Percentiles rank a stretch among this genome's conserved stretches.
phyloP scores from a whole-genome alignment of 2,888 invertebrate genomes.

The Sarcophaga subvicina region DNA sequence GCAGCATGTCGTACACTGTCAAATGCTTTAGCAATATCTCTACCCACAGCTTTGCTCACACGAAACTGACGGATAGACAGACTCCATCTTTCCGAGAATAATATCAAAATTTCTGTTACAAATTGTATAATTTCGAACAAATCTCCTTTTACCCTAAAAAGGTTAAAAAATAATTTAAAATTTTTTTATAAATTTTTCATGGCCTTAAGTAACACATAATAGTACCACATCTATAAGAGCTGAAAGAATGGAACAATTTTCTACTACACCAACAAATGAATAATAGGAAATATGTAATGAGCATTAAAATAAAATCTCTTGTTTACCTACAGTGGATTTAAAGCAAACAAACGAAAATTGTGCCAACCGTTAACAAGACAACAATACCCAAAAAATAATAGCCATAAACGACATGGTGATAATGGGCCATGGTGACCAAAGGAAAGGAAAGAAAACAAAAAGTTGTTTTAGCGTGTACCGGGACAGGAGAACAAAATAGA shows the following conservation, averaged over 20 bases:
- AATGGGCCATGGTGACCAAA: not conserved
- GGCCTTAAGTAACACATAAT: not conserved
- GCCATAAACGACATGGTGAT: constrained; percentile 20
- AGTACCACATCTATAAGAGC: not conserved
- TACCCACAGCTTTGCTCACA: too few species aligned
- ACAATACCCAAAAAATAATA: constrained; percentile 1
- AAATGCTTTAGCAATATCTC: too few species aligned
- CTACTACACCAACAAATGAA: too few species aligned
- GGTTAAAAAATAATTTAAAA: not conserved
- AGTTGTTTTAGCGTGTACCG: not conserved
- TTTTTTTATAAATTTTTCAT: not conserved
- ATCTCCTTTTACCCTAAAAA: not conserved
- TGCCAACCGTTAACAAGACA: constrained; percentile 7
- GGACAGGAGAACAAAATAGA: not conserved
- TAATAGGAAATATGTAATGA: not conserved
- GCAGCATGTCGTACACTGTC: too few species aligned
- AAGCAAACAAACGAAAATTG: constrained; percentile 2
- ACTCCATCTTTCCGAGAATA: too few species aligned
- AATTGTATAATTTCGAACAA: too few species aligned
- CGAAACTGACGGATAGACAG: too few species aligned
- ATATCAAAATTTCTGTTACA: too few species aligned
- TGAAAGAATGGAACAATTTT: not conserved
- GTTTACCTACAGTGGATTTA: not conserved
- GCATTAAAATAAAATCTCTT: not conserved
- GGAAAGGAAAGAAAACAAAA: not conserved